A percentile compares a stretch with the other conserved stretches of the same genome.
phyloP scores from a whole-genome alignment of 2,888 invertebrate genomes.

The Macrosiphum euphorbiae region DNA sequence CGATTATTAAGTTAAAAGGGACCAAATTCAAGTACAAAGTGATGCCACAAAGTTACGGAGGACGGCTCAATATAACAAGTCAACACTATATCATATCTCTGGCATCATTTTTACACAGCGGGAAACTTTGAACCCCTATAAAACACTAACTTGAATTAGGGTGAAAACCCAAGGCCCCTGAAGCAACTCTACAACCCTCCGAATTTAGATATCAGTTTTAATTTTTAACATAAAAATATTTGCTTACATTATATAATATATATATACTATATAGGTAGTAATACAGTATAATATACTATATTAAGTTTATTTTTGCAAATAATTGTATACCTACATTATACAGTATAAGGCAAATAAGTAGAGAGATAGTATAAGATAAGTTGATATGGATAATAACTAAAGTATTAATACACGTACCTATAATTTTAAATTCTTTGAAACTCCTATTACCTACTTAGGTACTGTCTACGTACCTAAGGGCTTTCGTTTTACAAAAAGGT shows the following conservation, averaged over 20 bases:
- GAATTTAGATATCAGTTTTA: background rate
- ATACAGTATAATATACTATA: background rate
- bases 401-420: background rate
- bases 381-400: background rate
- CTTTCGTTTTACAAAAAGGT: no score
- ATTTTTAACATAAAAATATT: background rate
- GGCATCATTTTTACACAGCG: no score
- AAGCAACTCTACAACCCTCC: background rate
- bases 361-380: background rate
- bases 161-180: background rate
- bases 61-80: background rate
- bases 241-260: background rate
- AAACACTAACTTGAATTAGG: background rate
- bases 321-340: background rate
- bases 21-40: background rate
- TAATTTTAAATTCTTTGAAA: background rate
- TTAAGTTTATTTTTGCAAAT: background rate
- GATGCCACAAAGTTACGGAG: background rate
- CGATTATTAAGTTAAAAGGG: background rate
- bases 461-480: no score
- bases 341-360: background rate
- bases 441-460: background rate
- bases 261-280: no score
- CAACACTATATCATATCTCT: background rate
- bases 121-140: background rate